Evolutionary conservation across 2,113 vertebrate genomes (phyloP), one percentile per base, ranked within the genome.

Genomic region (Pycnonotus jocosus): DNA sequence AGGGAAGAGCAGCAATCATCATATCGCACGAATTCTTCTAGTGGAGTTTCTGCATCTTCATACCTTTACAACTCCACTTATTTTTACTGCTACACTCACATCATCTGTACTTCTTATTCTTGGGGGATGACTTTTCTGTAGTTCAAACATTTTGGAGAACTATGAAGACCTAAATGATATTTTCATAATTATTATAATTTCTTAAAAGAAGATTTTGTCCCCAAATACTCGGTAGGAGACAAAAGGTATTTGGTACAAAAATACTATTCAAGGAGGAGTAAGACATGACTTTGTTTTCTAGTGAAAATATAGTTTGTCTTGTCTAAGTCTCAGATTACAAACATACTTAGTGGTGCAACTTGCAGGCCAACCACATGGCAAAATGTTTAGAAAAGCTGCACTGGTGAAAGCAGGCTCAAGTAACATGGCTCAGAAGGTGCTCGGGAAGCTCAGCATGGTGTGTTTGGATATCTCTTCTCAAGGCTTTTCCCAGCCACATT

Each of bases 361-460:
- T 5, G 3, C 37, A 70, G 28, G 50, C 28, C 47, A 70, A 21
- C 42, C 71, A 27, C 27, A 21, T 0, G 4, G 45, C 15, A 80
- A 72, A 70, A 35, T 3, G 11, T 53, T 91, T n/a, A 79, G 42
- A 53, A 85, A 86, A 73, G 68, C 35, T 86, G 58, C 25, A 23
- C 23, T 45, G 37, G 38, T 51, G 33, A 79, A 90, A 65, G 25
- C 33, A 70, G 27, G 31, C 15, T 37, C n/a, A 35, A 66, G 30
- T 22, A 82, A 72, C 0, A 0, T 0, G 2, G 56, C 31, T 87
- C 38, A 56, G 64, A 60, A 84, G 33, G 56, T 48, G 42, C 61
- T 79, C 45, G 37, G 13, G n/a, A 69, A 79, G 17, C 48, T 81
- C 48, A 53, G 38, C 19, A 5, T 3, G 9, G 19, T 51, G 30